phyloP scores from a whole-genome alignment of 2,888 invertebrate genomes.

The Geophilus truncorum region DNA sequence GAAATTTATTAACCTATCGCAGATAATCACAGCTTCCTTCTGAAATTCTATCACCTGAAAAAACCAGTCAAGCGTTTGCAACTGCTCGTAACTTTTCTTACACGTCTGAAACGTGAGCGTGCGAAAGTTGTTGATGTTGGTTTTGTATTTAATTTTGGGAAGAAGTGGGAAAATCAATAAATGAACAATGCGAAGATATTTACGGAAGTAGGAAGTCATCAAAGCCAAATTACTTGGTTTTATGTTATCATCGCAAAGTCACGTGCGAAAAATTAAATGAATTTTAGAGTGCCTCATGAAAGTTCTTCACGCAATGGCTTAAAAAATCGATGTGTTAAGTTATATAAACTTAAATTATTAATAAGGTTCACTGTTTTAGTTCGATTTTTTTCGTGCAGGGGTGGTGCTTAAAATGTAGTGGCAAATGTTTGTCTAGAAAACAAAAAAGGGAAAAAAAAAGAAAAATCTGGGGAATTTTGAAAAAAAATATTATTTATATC shows the following conservation, averaged over 20 bases:
- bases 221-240: background rate
- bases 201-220: background rate
- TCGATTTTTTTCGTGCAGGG: no score
- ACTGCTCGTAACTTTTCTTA: background rate
- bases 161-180: background rate
- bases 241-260: background rate
- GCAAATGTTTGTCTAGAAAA: no score
- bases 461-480: background rate
- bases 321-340: background rate
- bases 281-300: background rate
- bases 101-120: background rate
- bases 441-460: background rate
- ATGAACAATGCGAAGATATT: background rate
- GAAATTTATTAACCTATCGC: constrained; percentile 13
- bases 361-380: background rate
- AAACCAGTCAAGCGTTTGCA: background rate
- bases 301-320: background rate
- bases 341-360: background rate
- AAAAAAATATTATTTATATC: background rate
- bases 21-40: constrained; percentile 19
- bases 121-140: background rate
- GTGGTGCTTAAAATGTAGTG: no score
- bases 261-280: background rate
- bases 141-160: background rate
- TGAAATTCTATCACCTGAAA: constrained; percentile 12